These are phyloP conservation scores for Leptocoma aspasia DNA, from an alignment of 2,113 vertebrate species.

Conservation along the genomic window DNA sequence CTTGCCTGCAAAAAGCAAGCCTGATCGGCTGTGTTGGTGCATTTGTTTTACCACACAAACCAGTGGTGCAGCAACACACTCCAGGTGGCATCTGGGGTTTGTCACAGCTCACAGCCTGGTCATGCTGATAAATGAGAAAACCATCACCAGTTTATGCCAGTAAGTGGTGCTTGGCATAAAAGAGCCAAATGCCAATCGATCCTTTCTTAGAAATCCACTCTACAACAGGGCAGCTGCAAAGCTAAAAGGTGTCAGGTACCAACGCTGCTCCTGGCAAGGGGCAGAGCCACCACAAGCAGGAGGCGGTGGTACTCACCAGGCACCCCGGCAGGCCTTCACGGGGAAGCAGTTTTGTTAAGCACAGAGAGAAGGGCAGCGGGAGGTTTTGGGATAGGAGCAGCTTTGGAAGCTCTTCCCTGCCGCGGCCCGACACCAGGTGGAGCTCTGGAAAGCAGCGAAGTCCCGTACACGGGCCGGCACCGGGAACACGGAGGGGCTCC, in stretches of 20 bases:
- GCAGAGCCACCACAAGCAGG: not conserved
- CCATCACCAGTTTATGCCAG: not conserved
- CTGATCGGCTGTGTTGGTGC: fast-evolving
- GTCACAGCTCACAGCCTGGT: fast-evolving
- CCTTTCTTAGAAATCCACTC: not conserved
- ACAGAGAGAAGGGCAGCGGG: too few species aligned
- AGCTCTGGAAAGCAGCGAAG: fast-evolving
- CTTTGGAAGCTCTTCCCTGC: not conserved
- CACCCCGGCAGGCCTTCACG: not conserved
- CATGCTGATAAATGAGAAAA: not conserved
- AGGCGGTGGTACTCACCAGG: fast-evolving
- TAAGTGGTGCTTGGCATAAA: not conserved
- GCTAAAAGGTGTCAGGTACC: not conserved
- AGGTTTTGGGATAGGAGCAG: not conserved
- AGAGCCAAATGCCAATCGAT: not conserved
- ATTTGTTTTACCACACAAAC: not conserved
- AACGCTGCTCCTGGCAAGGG: fast-evolving
- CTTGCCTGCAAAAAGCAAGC: not conserved
- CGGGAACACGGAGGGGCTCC: fast-evolving
- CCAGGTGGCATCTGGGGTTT: not conserved
- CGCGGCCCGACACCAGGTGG: not conserved
- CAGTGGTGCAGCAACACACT: not conserved
- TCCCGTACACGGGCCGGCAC: fast-evolving
- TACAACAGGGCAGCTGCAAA: not conserved
- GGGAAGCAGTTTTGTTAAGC: not conserved